Evolutionary conservation across 30 jellyfish, hydroid and myxozoan genomes (phyloP).

Genomic region (Cassiopea andromeda): DNA sequence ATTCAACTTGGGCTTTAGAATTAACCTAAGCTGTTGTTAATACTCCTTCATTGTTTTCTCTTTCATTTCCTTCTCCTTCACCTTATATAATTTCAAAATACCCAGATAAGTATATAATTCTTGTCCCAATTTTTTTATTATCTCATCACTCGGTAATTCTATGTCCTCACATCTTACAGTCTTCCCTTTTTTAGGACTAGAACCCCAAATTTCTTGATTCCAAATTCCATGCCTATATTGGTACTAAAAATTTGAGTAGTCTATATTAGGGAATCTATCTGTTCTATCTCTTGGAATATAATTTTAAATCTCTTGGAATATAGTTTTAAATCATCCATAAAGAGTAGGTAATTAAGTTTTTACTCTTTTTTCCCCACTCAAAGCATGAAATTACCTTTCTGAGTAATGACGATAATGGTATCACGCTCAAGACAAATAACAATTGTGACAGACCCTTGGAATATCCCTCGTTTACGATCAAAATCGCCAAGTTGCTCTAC

Average conservation of each 20-base stretch:
- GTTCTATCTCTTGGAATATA: background rate
- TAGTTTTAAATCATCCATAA: slow-evolving; percentile 26
- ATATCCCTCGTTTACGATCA: slow-evolving; percentile 7
- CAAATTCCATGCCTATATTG: slow-evolving; percentile 5
- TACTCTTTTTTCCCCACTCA: slow-evolving; percentile 1
- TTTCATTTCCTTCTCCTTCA: no score
- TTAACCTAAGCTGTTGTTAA: no score
- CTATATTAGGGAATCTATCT: slow-evolving; percentile 17
- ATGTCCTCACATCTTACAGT: background rate
- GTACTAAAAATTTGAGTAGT: background rate
- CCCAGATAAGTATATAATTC: background rate
- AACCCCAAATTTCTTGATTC: background rate
- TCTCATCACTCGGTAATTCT: background rate
- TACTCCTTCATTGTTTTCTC: no score
- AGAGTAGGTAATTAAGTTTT: slow-evolving; percentile 22
- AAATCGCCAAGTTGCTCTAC: background rate
- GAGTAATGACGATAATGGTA: slow-evolving; percentile 5
- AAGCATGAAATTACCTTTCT: slow-evolving; percentile 22
- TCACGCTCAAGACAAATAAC: slow-evolving; percentile 7
- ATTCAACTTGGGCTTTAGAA: background rate
- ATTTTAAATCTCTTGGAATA: background rate
- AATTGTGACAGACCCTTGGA: slow-evolving; percentile 33
- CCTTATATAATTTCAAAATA: no score
- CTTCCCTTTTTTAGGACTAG: background rate
- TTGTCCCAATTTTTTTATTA: background rate